Evolutionary conservation across 2,888 invertebrate genomes (phyloP).

Genomic region (Drosophila pseudotakahashii): DNA sequence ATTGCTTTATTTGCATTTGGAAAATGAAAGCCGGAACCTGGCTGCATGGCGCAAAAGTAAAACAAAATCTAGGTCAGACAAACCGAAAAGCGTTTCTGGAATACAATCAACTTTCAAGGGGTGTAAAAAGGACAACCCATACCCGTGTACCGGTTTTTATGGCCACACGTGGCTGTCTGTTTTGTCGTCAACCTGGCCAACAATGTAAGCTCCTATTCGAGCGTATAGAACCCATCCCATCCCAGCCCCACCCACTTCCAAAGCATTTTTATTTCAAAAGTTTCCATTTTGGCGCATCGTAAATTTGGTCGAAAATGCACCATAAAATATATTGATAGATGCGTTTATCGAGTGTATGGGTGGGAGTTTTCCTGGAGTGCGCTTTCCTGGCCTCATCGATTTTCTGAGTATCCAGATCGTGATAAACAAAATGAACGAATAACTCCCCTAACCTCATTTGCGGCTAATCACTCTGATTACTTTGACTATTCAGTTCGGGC

Average conservation of each 20-base stretch:
- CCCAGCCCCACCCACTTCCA: not conserved
- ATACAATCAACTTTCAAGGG: not conserved
- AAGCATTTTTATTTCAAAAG: conserved; percentile 58
- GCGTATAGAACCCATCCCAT: conserved; percentile 24
- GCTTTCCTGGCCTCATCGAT: conserved; percentile 46
- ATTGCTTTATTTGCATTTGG: no score
- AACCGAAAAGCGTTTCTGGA: not conserved
- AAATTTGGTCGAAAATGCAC: conserved; percentile 62
- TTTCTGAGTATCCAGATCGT: conserved; percentile 45
- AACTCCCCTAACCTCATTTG: conserved; percentile 45
- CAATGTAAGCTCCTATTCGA: conserved; percentile 15
- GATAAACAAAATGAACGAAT: conserved; percentile 14
- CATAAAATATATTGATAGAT: conserved; percentile 53
- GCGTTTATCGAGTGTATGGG: conserved; percentile 34
- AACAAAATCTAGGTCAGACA: not conserved
- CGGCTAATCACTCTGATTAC: conserved; percentile 67
- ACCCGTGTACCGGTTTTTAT: conserved; percentile 59
- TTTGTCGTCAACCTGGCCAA: conserved; percentile 37
- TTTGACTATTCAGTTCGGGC: conserved; percentile 61
- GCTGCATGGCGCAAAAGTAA: not conserved
- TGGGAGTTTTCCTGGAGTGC: conserved; percentile 4
- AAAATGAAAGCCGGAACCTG: no score
- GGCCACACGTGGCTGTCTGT: conserved; percentile 58
- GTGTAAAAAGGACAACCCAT: conserved; percentile 37
- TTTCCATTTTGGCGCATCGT: conserved; percentile 55